Percentiles rank a stretch among this genome's conserved stretches.
Conservation (phyloP, 2,113 vertebrate genomes). For the Rhea americana region DNA sequence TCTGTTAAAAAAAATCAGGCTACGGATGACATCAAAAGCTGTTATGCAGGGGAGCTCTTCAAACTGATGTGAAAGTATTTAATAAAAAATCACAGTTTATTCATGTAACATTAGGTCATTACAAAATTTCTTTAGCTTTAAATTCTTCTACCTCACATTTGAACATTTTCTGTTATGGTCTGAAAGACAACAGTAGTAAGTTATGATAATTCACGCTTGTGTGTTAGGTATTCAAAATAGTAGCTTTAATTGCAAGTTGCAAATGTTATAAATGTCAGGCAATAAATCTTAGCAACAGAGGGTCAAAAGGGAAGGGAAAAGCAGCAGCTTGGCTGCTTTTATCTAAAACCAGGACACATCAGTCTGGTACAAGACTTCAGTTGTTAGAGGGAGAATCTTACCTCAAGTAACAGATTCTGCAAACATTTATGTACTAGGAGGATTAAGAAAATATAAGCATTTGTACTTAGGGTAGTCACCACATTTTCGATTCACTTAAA, state of each 20-base stretch:
- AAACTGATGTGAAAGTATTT: not conserved
- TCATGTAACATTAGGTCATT: not conserved
- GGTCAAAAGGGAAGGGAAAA: conserved; percentile 26
- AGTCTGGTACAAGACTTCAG: not conserved
- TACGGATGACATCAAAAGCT: not conserved
- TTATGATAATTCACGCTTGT: conserved; percentile 39
- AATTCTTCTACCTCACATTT: not conserved
- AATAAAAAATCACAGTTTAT: not conserved
- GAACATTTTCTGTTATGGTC: conserved; percentile 1
- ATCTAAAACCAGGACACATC: not conserved
- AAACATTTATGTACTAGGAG: not conserved
- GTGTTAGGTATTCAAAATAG: conserved; percentile 54
- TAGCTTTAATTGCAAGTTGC: conserved; percentile 53
- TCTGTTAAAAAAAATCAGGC: not conserved
- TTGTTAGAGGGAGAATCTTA: not conserved
- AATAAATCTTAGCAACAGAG: conserved; percentile 5
- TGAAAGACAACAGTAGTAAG: conserved; percentile 28
- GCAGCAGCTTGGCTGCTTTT: not conserved
- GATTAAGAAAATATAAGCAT: not conserved
- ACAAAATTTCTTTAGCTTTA: not conserved
- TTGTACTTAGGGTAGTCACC: not conserved
- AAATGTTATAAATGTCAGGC: conserved; percentile 33
- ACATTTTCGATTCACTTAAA: not conserved
- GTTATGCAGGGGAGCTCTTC: not conserved
- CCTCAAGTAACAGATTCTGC: not conserved